Base-by-base conservation (phyloP, 2,888 invertebrate genomes). In the Erebia palarica region DNA sequence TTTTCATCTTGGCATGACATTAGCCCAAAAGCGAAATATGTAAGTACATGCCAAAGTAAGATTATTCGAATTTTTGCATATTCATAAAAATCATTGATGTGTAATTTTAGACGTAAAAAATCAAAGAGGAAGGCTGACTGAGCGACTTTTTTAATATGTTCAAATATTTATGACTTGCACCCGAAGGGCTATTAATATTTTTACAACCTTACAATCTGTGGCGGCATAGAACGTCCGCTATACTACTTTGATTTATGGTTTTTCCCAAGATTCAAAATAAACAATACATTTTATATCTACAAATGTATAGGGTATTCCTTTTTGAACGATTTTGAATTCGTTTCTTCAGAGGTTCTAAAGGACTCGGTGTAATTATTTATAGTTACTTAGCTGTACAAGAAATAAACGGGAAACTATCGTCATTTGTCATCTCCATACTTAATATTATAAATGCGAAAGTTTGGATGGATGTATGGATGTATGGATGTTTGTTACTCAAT, bases 131-230 rank as follows among this genome's bases (percentile, higher is more conserved):
- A 60, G n/a, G 55, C 44, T 44, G 51, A 49, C 59, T 63, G 85
- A 86, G 87, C 86, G 87, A 86, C 87, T 88, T 89, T 90, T 89
- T 89, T 89, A 90, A 90, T 89, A 75, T 75, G 76, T 76, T 80
- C 78, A 18, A 76, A 81, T 83, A 83, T 84, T 79, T 81, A 83
- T 82, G 80, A 84, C 84, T 86, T 83, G 86, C 86, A 81, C 84
- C 80, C 80, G 77, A 55, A 73, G 27, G 61, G 84, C 85, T 81
- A 89, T 89, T 86, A 89, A 88, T 87, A 80, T 86, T 87, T 90
- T 90, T 89, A 91, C 85, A 76, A 74, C 79, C 82, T 81, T 79
- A 80, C 89, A 88, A 83, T 84, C 85, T 88, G 89, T 86, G 63
- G 65, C 70, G 53, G 53, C 58, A 57, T 68, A 60, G 51, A 63